Base-by-base conservation (phyloP, 2,797 vertebrate species). In the Chaunax sp. region DNA sequence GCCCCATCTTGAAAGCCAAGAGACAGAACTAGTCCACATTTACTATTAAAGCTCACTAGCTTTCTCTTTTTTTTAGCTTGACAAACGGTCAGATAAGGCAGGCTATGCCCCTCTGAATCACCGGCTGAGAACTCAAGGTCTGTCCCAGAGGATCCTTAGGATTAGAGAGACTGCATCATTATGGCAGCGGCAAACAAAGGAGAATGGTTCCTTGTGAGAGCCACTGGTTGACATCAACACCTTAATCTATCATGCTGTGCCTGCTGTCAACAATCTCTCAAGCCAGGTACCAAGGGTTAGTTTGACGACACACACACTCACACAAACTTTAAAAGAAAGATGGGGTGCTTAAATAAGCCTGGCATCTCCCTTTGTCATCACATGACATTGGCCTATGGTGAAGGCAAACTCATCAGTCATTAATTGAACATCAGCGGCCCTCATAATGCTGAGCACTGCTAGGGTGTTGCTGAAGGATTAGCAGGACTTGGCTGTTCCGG, bases 31-130 rank as follows among this genome's bases (percentile, higher is more conserved):
- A 70, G 75, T 75, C 75, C 40, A 58, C 72, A 80, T 88, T 81
- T 78, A 88, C 69, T 75, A 84, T 78, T 78, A 62, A 81, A 75
- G 72, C 75, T 84, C 66, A 47, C 64, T 57, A 63, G 83, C 78
- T 63, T 73, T 77, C 74, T 80, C 53, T n/a, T 73, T 82, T 77
- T 84, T 85, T 68, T 81, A 78, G 80, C 85, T 86, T 85, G 79
- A 89, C 88, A 89, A 87, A 72, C 54, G 55, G 78, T 87, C 81
- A 85, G 80, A 90, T 90, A 86, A 87, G 76, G 81, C 64, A 75
- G 75, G 82, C 83, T 59, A 62, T 60, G 80, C 80, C 69, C 76
- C 76, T 80, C 70, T 79, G 81, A 87, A 88, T 89, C 88, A 89
- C 75, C 84, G 79, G 80, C 88, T 67, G 64, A 82, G 75, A 64